A percentile compares a stretch with the other conserved stretches of the same genome.
Evolutionary conservation across 2,113 vertebrate species (phyloP).

Genomic region (Cynoglossus semilaevis): DNA sequence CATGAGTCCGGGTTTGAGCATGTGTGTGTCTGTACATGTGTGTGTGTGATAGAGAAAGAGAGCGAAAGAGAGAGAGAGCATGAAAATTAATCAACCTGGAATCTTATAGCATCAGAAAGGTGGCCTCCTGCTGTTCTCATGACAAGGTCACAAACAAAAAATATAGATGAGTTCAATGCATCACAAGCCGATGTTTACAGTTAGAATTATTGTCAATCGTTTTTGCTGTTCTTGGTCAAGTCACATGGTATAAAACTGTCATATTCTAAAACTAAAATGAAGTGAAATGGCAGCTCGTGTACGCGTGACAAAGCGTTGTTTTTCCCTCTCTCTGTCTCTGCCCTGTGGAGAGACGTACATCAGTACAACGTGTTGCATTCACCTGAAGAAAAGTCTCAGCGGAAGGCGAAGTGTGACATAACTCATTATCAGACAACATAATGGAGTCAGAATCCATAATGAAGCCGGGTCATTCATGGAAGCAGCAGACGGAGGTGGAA

Average conservation of each 20-base stretch:
- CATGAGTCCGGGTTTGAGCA: no score
- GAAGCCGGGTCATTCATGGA: constrained; percentile 15
- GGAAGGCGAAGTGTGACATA: constrained; percentile 13
- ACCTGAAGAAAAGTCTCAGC: background rate
- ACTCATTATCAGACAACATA: constrained; percentile 29
- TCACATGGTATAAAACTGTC: no score
- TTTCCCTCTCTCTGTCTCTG: no score
- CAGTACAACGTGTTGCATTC: no score
- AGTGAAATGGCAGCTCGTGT: no score
- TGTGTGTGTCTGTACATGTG: constrained; percentile 1
- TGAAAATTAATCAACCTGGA: constrained; percentile 17
- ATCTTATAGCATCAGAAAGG: constrained; percentile 1
- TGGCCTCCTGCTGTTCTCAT: background rate
- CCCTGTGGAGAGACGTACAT: no score
- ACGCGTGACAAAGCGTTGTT: no score
- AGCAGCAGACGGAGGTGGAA: constrained; percentile 35
- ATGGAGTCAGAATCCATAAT: constrained; percentile 32
- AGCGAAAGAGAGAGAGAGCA: no score
- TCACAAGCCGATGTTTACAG: background rate
- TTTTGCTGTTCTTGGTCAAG: no score
- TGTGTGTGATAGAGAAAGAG: constrained; percentile 2
- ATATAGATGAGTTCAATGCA: background rate
- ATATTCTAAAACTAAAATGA: no score
- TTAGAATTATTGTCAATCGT: no score
- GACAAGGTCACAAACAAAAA: constrained; percentile 13